Conservation (phyloP, 1,140 invertebrate species). For the Bombus vancouverensis region DNA sequence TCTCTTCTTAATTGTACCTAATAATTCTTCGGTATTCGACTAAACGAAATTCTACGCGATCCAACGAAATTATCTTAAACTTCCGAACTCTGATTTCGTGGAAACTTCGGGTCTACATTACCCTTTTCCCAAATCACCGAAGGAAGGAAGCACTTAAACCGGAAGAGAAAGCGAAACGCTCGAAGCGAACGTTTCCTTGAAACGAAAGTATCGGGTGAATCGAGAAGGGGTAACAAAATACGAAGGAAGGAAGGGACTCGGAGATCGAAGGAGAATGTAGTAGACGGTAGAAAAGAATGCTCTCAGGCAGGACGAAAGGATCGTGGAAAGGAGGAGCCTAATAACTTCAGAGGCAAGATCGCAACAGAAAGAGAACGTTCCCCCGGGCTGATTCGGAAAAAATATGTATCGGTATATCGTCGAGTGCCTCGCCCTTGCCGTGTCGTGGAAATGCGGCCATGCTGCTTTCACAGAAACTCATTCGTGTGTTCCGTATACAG, state of each 20-base stretch:
- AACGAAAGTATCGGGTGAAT: not conserved
- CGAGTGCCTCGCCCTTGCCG: conserved; percentile 45
- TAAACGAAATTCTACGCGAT: not conserved
- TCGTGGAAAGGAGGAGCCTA: conserved; percentile 62
- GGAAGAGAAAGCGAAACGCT: conserved; percentile 1
- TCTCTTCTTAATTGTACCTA: no score
- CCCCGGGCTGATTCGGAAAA: conserved; percentile 61
- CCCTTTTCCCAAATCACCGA: not conserved
- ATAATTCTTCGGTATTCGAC: not conserved
- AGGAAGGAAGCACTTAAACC: not conserved
- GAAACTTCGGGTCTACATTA: no score
- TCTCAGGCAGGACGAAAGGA: not conserved
- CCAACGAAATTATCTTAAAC: not conserved
- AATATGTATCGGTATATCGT: conserved; percentile 62
- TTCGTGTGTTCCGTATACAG: not conserved
- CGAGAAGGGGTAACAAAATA: not conserved
- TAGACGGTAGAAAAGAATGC: conserved; percentile 5
- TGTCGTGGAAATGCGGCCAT: conserved; percentile 46
- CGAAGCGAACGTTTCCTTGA: not conserved
- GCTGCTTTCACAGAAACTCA: conserved; percentile 20
- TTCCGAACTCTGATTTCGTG: not conserved
- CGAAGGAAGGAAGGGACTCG: no score
- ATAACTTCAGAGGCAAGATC: conserved; percentile 71
- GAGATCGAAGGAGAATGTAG: not conserved
- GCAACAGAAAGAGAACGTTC: conserved; percentile 67